phyloP scores from a whole-genome alignment of 2,888 invertebrate genomes.

The Penaeus monodon region DNA sequence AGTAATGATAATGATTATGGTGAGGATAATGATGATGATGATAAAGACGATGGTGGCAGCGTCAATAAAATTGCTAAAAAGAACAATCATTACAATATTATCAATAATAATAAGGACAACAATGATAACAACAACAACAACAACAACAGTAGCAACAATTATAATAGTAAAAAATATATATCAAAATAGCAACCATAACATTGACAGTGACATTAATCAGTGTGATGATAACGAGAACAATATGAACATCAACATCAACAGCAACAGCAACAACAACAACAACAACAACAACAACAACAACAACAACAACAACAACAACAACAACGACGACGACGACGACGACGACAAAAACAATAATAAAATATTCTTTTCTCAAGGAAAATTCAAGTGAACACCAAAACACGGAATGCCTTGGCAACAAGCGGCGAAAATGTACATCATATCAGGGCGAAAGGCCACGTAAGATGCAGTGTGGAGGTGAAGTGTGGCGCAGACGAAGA shows the following conservation, averaged over 20 bases:
- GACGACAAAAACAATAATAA: too few species aligned
- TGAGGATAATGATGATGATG: background rate
- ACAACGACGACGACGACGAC: too few species aligned
- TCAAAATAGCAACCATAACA: background rate
- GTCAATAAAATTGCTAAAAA: background rate
- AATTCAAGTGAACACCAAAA: too few species aligned
- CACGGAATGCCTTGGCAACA: too few species aligned
- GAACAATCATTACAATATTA: background rate
- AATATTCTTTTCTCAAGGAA: too few species aligned
- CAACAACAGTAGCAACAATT: background rate
- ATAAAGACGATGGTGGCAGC: background rate
- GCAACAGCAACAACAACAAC: background rate
- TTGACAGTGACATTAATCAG: background rate
- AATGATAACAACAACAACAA: background rate
- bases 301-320: too few species aligned
- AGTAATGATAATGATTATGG: background rate
- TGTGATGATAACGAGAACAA: background rate
- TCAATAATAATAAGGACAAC: background rate
- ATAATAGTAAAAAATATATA: background rate
- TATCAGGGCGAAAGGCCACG: too few species aligned
- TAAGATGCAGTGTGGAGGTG: too few species aligned
- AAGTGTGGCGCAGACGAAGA: too few species aligned
- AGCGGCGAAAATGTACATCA: too few species aligned
- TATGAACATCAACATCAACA: too few species aligned
- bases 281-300: background rate